Evolutionary conservation across 64 coral and sea anemone species (phyloP).

Genomic region (Pocillopora damicornis): DNA sequence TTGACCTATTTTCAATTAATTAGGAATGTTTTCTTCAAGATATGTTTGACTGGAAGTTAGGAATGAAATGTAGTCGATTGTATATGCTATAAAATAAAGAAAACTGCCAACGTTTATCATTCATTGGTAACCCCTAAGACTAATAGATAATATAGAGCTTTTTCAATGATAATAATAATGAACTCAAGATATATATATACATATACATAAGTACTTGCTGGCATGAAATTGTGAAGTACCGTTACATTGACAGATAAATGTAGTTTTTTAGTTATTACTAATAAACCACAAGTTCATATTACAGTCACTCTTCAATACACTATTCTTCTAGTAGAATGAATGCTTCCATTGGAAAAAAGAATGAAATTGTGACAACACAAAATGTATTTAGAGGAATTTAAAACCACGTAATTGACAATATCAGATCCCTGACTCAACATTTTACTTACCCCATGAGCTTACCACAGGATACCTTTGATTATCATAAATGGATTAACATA

Average conservation of each 20-base stretch:
- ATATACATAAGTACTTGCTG: not conserved
- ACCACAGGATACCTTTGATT: constrained; percentile 6
- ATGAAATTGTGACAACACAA: not conserved
- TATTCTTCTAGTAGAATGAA: not conserved
- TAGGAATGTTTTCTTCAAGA: too few relatives aligned
- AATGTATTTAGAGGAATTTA: not conserved
- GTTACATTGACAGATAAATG: not conserved
- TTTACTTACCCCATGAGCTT: not conserved
- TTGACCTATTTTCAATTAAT: too few relatives aligned
- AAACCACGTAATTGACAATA: not conserved
- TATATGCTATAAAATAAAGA: too few relatives aligned
- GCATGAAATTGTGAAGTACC: not conserved
- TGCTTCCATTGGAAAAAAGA: not conserved
- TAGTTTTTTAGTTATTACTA: not conserved
- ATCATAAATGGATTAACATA: too few relatives aligned
- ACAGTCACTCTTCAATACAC: not conserved
- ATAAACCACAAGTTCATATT: not conserved
- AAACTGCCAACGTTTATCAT: too few relatives aligned
- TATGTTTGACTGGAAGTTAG: too few relatives aligned
- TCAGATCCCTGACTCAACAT: not conserved
- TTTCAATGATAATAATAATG: too few relatives aligned
- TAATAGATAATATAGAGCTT: too few relatives aligned
- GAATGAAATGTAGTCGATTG: too few relatives aligned
- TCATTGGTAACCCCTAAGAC: too few relatives aligned
- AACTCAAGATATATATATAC: too few relatives aligned